Conservation (phyloP, 2,888 invertebrate genomes). For the Lepidonotus clava region DNA sequence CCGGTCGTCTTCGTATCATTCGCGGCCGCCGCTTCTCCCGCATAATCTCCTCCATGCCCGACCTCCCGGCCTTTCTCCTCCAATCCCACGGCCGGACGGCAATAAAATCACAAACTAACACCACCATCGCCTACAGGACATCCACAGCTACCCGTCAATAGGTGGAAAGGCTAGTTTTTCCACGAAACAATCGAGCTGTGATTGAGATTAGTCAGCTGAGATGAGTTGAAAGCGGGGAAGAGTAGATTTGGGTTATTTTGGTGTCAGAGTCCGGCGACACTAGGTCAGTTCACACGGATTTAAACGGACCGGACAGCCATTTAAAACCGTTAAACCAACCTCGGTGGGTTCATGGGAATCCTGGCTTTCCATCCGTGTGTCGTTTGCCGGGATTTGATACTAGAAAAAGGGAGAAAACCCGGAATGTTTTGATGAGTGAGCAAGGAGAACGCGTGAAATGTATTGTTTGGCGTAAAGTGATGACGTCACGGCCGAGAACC, state of each 20-base stretch:
- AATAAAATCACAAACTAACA: not conserved
- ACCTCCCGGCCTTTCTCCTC: not conserved
- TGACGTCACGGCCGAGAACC: conserved; percentile 51
- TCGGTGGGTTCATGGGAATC: not conserved
- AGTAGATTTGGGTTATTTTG: conserved; percentile 53
- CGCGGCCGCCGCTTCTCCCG: not conserved
- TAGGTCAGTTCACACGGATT: conserved; percentile 47
- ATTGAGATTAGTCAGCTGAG: conserved; percentile 29
- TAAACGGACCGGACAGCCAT: not conserved
- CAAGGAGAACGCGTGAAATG: conserved; percentile 11
- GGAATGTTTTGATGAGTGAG: conserved; percentile 34
- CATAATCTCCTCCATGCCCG: not conserved
- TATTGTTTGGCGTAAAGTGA: conserved; percentile 52
- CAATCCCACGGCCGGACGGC: not conserved
- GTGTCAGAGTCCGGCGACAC: conserved; percentile 37
- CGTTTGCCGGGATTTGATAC: not conserved
- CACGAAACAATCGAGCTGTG: not conserved
- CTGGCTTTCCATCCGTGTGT: not conserved
- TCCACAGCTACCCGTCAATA: not conserved
- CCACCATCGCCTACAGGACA: not conserved
- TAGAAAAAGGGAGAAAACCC: not conserved
- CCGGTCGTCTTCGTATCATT: conserved; percentile 31
- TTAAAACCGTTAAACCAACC: not conserved
- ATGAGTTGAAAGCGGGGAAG: conserved; percentile 44
- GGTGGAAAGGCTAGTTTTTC: conserved; percentile 10